These are phyloP conservation scores for Rhea americana DNA, from an alignment of 2,113 vertebrate genomes.

Conservation along the genomic window DNA sequence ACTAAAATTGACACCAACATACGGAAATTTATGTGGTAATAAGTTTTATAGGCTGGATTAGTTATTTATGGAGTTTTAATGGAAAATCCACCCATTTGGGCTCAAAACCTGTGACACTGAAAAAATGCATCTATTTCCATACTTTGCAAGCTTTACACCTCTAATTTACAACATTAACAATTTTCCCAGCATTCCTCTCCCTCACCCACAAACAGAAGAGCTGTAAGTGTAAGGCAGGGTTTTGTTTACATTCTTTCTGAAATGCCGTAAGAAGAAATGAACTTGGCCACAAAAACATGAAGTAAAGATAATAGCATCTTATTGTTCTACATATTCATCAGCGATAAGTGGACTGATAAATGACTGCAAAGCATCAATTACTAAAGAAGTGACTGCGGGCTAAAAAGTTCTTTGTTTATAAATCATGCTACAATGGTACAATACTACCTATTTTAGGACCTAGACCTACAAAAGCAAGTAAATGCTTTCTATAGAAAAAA, in stretches of 20 bases:
- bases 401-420: neutral
- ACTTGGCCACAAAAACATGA: neutral
- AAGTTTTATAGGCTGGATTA: neutral
- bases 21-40: neutral
- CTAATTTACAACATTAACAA: neutral
- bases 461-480: neutral
- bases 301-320: neutral
- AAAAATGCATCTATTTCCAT: neutral
- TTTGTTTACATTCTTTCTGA: conserved; percentile 8
- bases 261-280: neutral
- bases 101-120: neutral
- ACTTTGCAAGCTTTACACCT: neutral
- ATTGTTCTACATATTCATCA: neutral
- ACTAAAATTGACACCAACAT: neutral
- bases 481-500: neutral
- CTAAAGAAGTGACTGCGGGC: neutral
- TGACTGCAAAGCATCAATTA: neutral
- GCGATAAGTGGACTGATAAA: neutral
- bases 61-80: neutral
- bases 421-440: neutral
- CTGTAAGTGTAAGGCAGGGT: neutral
- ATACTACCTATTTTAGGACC: neutral
- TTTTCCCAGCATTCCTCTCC: neutral
- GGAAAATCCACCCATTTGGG: neutral
- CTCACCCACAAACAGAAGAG: neutral